A percentile compares a stretch with the other conserved stretches of the same genome.
These are phyloP conservation scores for Panulirus ornatus DNA, from an alignment of 1,140 invertebrate species.

Conservation along the genomic window DNA sequence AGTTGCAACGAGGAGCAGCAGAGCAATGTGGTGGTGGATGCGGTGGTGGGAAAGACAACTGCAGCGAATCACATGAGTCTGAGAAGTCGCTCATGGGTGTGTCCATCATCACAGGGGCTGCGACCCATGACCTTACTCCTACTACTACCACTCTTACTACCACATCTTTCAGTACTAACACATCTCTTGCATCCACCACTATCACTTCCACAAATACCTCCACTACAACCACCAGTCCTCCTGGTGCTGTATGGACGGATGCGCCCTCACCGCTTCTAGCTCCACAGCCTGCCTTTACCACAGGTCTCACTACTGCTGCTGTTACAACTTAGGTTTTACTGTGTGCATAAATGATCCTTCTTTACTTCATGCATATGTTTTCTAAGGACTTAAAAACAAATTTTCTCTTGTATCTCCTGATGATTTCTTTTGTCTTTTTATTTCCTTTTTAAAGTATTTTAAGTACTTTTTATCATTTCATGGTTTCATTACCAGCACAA, in stretches of 20 bases:
- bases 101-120: constrained; percentile 66
- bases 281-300: constrained; percentile 44
- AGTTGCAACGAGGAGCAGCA: constrained; percentile 43
- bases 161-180: constrained; percentile 47
- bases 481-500: too few relatives aligned
- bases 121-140: constrained; percentile 24
- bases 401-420: too few relatives aligned
- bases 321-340: constrained; percentile 18
- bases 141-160: constrained; percentile 46
- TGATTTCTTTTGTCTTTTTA: too few relatives aligned
- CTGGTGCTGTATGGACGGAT: constrained; percentile 59
- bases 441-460: too few relatives aligned
- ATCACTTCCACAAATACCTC: constrained; percentile 30
- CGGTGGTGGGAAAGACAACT: constrained; percentile 46
- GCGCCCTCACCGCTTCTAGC: constrained; percentile 23
- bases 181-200: constrained; percentile 46
- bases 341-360: not conserved
- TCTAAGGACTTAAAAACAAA: not conserved
- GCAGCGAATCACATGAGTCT: constrained; percentile 58
- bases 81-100: constrained; percentile 70
- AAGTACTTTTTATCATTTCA: too few relatives aligned
- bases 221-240: constrained; percentile 45
- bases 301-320: constrained; percentile 60
- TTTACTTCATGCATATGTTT: not conserved
- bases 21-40: constrained; percentile 37